Evolutionary conservation across 2,888 invertebrate genomes (phyloP).

Genomic region (Hypomecis punctinalis): DNA sequence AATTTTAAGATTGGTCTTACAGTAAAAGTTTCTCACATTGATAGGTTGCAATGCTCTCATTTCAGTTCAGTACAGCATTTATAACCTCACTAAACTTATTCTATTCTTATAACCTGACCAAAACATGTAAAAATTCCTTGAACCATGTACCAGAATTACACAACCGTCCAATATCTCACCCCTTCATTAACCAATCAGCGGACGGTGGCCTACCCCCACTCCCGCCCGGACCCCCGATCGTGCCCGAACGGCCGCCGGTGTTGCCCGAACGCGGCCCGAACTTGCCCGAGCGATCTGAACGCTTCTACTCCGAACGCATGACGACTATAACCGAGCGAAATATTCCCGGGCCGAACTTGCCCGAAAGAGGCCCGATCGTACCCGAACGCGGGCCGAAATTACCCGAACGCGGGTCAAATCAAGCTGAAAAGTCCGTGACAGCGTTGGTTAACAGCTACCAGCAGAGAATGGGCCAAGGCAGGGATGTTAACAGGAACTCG

Average conservation of each 20-base stretch:
- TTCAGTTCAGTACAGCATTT: no score
- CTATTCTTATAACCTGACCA: neutral
- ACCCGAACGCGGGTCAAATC: constrained; percentile 17
- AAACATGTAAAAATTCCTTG: neutral
- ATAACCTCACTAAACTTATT: no score
- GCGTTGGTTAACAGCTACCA: constrained; percentile 77
- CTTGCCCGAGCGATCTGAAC: constrained; percentile 53
- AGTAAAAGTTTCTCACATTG: no score
- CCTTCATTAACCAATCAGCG: constrained; percentile 29
- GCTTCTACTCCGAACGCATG: constrained; percentile 34
- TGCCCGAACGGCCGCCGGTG: constrained; percentile 55
- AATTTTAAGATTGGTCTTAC: no score
- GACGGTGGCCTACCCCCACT: constrained; percentile 64
- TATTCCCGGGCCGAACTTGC: constrained; percentile 52
- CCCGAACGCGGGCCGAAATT: constrained; percentile 33
- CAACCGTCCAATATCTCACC: constrained; percentile 1
- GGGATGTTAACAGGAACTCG: constrained; percentile 58
- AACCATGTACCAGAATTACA: constrained; percentile 1
- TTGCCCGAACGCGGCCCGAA: constrained; percentile 60
- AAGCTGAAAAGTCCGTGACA: constrained; percentile 66
- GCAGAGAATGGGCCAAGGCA: constrained; percentile 63
- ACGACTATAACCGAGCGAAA: constrained; percentile 26
- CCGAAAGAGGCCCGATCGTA: constrained; percentile 45
- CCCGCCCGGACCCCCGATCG: constrained; percentile 59
- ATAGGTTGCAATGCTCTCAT: no score